These are phyloP conservation scores for Glareola pratincola DNA, from an alignment of 2,113 vertebrate species.

Conservation along the genomic window DNA sequence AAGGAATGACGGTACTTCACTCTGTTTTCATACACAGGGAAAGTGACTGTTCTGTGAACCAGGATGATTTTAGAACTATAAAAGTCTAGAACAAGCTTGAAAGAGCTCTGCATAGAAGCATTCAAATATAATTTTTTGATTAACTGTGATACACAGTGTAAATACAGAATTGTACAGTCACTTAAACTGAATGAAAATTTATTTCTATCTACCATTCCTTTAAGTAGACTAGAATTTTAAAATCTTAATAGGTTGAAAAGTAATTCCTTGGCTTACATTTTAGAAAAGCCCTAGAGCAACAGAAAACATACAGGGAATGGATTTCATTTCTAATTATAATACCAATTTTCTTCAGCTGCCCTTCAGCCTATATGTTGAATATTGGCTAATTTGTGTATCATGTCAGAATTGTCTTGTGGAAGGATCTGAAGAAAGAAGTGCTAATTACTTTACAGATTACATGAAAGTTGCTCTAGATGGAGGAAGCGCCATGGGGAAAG, in stretches of 20 bases:
- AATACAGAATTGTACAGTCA: background rate
- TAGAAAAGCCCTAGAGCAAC: conserved; percentile 18
- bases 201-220: background rate
- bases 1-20: background rate
- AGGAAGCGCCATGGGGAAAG: background rate
- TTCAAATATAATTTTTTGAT: background rate
- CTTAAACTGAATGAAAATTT: background rate
- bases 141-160: background rate
- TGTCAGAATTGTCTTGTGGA: conserved; percentile 37
- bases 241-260: background rate
- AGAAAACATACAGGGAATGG: background rate
- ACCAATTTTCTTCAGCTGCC: conserved; percentile 43
- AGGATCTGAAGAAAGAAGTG: conserved; percentile 11
- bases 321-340: conserved; percentile 57
- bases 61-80: background rate
- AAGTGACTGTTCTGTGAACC: background rate
- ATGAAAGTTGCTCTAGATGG: conserved; percentile 2
- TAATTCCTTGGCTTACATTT: background rate
- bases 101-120: background rate
- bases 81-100: background rate
- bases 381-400: conserved; percentile 27
- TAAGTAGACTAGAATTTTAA: background rate
- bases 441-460: conserved; percentile 54
- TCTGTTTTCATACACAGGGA: background rate
- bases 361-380: conserved; percentile 16